Evolutionary conservation across 2,113 vertebrate genomes (phyloP).

Genomic region (Naja naja): DNA sequence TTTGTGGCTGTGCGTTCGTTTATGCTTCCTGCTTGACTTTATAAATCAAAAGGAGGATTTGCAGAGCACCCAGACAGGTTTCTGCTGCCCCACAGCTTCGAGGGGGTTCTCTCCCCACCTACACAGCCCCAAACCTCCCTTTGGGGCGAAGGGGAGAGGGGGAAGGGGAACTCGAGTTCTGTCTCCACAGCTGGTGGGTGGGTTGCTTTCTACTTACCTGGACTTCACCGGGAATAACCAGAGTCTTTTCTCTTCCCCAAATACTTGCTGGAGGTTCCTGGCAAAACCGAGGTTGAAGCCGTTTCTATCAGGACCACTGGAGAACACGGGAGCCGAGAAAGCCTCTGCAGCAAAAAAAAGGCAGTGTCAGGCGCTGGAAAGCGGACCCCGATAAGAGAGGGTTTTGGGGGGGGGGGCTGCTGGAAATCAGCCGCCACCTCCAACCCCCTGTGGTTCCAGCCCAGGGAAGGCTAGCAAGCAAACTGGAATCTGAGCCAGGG

Average conservation of each 20-base stretch:
- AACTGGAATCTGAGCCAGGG: background rate
- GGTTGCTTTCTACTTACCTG: constrained; percentile 73
- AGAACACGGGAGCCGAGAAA: constrained; percentile 91
- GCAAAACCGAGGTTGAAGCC: constrained; percentile 88
- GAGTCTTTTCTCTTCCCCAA: constrained; percentile 87
- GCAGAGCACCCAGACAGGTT: background rate
- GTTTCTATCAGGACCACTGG: constrained; percentile 88
- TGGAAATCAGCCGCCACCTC: background rate
- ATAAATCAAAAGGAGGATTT: background rate
- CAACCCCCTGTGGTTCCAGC: background rate
- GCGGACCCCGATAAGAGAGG: background rate
- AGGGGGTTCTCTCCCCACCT: background rate
- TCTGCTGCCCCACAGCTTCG: background rate
- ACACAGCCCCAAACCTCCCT: no score
- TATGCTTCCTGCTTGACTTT: background rate
- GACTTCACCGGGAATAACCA: constrained; percentile 92
- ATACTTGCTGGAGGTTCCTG: constrained; percentile 91
- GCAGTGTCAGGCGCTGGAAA: background rate
- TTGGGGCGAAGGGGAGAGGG: background rate
- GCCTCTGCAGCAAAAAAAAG: constrained; percentile 77
- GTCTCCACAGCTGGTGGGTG: background rate
- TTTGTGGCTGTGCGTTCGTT: no score
- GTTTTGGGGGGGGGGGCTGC: background rate
- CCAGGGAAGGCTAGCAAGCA: background rate
- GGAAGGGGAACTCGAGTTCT: background rate